Evolutionary conservation across 2,888 invertebrate genomes (phyloP).

Genomic region (Heteromyza rotundicornis): DNA sequence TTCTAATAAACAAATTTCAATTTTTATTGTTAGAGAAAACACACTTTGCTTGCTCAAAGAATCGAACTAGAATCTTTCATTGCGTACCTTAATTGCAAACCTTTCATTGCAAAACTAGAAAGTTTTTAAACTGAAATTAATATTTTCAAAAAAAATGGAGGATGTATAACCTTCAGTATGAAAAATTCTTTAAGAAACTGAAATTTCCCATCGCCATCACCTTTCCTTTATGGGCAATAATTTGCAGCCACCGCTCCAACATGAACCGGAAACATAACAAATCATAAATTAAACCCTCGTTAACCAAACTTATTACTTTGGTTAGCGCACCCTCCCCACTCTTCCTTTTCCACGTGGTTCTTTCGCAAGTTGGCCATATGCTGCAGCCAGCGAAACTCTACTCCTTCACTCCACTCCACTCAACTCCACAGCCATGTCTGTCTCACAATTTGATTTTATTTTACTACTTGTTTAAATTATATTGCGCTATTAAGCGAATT

Average conservation of each 20-base stretch:
- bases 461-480: constrained; percentile 56
- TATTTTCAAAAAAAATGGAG: too few species aligned
- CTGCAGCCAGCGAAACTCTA: neutral
- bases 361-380: neutral
- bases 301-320: constrained; percentile 57
- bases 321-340: constrained; percentile 34
- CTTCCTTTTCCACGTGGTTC: neutral
- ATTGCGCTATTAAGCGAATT: constrained; percentile 57
- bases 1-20: too few species aligned
- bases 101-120: too few species aligned
- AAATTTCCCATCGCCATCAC: neutral
- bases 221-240: constrained; percentile 52
- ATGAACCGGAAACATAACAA: constrained; percentile 61
- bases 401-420: too few species aligned
- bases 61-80: too few species aligned
- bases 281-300: constrained; percentile 62
- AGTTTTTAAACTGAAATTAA: too few species aligned
- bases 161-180: too few species aligned
- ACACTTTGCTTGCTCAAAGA: too few species aligned
- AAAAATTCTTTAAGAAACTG: too few species aligned
- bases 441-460: constrained; percentile 53
- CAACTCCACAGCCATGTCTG: neutral
- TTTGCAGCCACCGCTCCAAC: constrained; percentile 45
- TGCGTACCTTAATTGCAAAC: too few species aligned
- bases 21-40: too few species aligned